Evolutionary conservation across 2,797 vertebrate genomes (phyloP).

Genomic region (Synanceia verrucosa): DNA sequence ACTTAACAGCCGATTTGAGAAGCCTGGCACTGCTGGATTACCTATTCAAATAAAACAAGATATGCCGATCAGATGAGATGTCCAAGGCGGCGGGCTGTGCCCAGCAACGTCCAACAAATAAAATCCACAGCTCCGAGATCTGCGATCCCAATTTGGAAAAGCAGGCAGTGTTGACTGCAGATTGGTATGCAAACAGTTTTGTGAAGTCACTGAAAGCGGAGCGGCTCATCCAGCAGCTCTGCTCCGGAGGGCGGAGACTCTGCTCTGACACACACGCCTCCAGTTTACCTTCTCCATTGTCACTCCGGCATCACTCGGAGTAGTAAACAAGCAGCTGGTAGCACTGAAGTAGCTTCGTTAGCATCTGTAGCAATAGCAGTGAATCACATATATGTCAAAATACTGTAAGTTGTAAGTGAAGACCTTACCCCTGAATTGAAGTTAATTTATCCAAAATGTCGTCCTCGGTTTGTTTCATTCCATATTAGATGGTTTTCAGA

Average conservation of each 20-base stretch:
- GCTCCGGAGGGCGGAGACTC: slow-evolving; percentile 12
- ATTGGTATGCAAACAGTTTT: slow-evolving; percentile 70
- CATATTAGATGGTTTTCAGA: not conserved
- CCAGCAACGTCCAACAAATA: slow-evolving; percentile 47
- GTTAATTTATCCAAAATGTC: not conserved
- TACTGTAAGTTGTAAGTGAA: not conserved
- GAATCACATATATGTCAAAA: not conserved
- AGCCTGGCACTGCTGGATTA: slow-evolving; percentile 10
- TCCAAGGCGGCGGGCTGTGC: slow-evolving; percentile 39
- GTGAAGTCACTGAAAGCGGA: slow-evolving; percentile 57
- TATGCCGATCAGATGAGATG: slow-evolving; percentile 34
- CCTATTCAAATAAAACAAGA: not conserved
- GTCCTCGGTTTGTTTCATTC: not conserved
- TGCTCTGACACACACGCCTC: slow-evolving; percentile 52
- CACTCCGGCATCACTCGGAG: not conserved
- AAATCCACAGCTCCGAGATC: slow-evolving; percentile 70
- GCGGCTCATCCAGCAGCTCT: slow-evolving; percentile 55
- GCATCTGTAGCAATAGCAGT: not conserved
- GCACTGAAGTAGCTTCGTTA: too few relatives aligned
- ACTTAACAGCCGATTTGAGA: slow-evolving; percentile 16
- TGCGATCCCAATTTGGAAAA: slow-evolving; percentile 51
- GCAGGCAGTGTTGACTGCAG: slow-evolving; percentile 52
- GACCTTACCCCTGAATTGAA: not conserved
- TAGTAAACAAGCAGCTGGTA: not conserved
- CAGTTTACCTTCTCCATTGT: slow-evolving; percentile 28